Conservation (phyloP, 1,140 invertebrate genomes). For the Teleopsis dalmanni region DNA sequence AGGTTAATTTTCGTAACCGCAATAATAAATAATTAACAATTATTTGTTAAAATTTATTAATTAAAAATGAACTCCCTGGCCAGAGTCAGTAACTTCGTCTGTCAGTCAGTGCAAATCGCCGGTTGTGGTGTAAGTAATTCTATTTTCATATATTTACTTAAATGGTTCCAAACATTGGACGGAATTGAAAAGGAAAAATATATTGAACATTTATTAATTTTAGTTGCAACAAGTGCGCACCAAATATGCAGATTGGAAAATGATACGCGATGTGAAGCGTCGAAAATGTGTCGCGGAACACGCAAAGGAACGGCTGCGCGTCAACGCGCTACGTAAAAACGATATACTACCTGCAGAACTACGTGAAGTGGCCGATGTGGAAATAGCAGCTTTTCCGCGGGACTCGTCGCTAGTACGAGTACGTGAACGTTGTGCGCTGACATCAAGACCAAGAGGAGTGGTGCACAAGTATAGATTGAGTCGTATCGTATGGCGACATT, state of each 20-base stretch:
- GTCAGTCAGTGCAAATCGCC: conserved; percentile 31
- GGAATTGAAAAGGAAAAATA: too few relatives aligned
- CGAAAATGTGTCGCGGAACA: conserved; percentile 63
- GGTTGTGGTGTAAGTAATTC: conserved; percentile 32
- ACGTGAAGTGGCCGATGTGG: conserved; percentile 61
- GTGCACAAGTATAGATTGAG: conserved; percentile 73
- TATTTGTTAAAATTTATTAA: too few relatives aligned
- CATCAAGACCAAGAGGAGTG: conserved; percentile 63
- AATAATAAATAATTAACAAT: too few relatives aligned
- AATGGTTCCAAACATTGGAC: too few relatives aligned
- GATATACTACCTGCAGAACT: conserved; percentile 73
- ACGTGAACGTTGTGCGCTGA: conserved; percentile 69
- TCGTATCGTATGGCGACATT: conserved; percentile 76
- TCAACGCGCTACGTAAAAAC: conserved; percentile 72
- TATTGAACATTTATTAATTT: not conserved
- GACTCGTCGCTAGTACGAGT: conserved; percentile 60
- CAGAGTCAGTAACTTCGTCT: conserved; percentile 24
- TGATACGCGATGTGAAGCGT: conserved; percentile 75
- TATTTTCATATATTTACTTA: not conserved
- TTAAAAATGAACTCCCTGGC: conserved; percentile 34
- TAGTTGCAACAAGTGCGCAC: conserved; percentile 60
- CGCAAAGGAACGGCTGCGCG: conserved; percentile 61
- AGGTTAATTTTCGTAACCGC: too few relatives aligned
- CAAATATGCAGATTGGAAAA: conserved; percentile 67
- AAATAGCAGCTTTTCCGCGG: conserved; percentile 67